Evolutionary conservation across 1,140 invertebrate species (phyloP).

Genomic region (Sipha flava): DNA sequence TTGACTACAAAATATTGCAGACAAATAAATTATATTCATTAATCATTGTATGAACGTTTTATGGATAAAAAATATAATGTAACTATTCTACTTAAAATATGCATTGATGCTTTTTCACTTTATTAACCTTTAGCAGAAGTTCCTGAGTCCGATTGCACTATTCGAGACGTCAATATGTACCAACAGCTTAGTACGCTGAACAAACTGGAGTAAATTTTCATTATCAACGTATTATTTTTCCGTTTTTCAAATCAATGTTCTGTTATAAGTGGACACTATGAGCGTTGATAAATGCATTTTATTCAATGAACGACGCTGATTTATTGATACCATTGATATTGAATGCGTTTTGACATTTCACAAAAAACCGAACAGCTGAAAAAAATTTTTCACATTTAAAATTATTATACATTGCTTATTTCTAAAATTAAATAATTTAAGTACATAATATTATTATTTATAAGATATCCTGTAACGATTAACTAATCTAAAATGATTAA

Average conservation of each 20-base stretch:
- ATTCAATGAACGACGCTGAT: not conserved
- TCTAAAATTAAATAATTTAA: no score
- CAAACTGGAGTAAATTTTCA: not conserved
- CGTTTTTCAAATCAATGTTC: not conserved
- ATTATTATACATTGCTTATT: no score
- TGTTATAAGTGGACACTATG: not conserved
- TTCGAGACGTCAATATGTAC: not conserved
- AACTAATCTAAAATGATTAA: no score
- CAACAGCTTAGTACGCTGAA: not conserved
- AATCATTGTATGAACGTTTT: no score
- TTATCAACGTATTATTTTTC: not conserved
- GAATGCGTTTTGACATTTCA: not conserved
- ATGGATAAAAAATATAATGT: not conserved
- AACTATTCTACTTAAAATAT: not conserved
- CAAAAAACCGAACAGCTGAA: not conserved
- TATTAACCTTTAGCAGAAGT: conserved; percentile 17
- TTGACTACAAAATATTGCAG: no score
- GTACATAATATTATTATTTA: no score
- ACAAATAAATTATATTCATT: no score
- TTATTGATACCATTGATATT: not conserved
- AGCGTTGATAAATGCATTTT: not conserved
- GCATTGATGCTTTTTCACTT: not conserved
- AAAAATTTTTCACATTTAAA: not conserved
- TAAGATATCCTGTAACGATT: no score
- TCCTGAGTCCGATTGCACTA: not conserved